Evolutionary conservation across 1,140 invertebrate species (phyloP).

Genomic region (Stenopsyche tienmushanensis): DNA sequence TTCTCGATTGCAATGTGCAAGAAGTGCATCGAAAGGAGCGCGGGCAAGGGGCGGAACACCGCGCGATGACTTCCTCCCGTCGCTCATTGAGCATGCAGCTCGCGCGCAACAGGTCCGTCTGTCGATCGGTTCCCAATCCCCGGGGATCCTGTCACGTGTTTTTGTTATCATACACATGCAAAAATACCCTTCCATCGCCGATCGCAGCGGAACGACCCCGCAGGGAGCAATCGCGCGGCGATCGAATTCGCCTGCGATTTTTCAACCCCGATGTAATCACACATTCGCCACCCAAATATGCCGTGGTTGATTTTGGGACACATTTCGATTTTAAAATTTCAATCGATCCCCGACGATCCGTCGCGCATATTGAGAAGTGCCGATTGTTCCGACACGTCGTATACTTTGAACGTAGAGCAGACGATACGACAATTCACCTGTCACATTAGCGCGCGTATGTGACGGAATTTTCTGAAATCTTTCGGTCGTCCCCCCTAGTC

Average conservation of each 20-base stretch:
- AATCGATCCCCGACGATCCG: too few species aligned
- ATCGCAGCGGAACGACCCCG: too few species aligned
- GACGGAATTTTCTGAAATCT: slow-evolving; percentile 36
- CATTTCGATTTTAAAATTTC: too few species aligned
- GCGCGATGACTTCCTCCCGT: slow-evolving; percentile 32
- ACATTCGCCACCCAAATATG: too few species aligned
- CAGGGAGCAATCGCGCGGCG: too few species aligned
- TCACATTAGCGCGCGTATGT: slow-evolving; percentile 38
- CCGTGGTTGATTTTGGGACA: too few species aligned
- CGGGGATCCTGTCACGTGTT: not conserved
- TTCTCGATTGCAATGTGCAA: slow-evolving; percentile 12
- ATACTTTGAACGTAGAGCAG: not conserved
- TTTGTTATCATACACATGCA: not conserved
- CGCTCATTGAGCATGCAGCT: slow-evolving; percentile 27
- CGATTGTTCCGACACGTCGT: slow-evolving; percentile 32
- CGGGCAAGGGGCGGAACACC: not conserved
- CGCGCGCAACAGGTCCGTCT: slow-evolving; percentile 16
- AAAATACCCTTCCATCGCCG: too few species aligned
- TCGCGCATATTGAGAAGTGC: slow-evolving; percentile 17
- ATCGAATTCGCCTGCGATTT: not conserved
- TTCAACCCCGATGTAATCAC: not conserved
- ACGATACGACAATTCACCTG: slow-evolving; percentile 31
- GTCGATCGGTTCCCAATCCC: slow-evolving; percentile 22
- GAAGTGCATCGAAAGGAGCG: not conserved
- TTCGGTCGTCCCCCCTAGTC: slow-evolving; percentile 1